phyloP scores from a whole-genome alignment of 2,888 invertebrate species.

The Melipona beecheii region DNA sequence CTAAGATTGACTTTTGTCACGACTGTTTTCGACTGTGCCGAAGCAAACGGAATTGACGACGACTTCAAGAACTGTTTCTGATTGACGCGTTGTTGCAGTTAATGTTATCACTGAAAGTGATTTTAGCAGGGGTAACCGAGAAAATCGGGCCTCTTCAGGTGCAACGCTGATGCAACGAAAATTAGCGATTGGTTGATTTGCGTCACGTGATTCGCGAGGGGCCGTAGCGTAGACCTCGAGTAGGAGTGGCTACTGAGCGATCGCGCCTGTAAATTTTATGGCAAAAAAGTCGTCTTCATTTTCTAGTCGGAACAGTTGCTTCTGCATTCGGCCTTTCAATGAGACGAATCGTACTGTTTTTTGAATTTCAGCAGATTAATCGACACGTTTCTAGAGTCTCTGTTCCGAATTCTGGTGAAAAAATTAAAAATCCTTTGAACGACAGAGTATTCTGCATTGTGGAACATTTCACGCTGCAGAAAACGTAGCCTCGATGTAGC shows the following conservation, averaged over 20 bases:
- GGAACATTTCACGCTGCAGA: background rate
- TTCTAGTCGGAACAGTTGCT: too few relatives aligned
- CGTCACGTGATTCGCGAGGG: too few relatives aligned
- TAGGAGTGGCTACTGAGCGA: too few relatives aligned
- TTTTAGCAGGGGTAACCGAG: too few relatives aligned
- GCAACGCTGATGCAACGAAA: too few relatives aligned
- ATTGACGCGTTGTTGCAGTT: background rate
- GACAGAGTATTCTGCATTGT: background rate
- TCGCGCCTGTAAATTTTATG: too few relatives aligned
- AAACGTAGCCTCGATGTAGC: background rate
- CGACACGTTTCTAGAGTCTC: background rate
- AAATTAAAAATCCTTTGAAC: background rate
- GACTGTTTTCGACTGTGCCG: background rate
- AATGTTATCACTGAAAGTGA: background rate
- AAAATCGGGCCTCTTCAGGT: too few relatives aligned
- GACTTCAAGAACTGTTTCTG: background rate
- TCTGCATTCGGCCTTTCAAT: too few relatives aligned
- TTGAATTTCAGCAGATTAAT: background rate
- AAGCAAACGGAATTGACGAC: background rate
- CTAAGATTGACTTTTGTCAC: conserved; percentile 37
- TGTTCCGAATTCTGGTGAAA: background rate
- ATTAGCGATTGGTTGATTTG: too few relatives aligned
- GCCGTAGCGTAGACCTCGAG: too few relatives aligned
- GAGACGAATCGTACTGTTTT: too few relatives aligned
- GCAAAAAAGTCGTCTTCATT: too few relatives aligned